Percentiles rank a stretch among this genome's conserved stretches.
Conservation (phyloP, 2,888 invertebrate genomes). For the Habrosyne pyritoides region DNA sequence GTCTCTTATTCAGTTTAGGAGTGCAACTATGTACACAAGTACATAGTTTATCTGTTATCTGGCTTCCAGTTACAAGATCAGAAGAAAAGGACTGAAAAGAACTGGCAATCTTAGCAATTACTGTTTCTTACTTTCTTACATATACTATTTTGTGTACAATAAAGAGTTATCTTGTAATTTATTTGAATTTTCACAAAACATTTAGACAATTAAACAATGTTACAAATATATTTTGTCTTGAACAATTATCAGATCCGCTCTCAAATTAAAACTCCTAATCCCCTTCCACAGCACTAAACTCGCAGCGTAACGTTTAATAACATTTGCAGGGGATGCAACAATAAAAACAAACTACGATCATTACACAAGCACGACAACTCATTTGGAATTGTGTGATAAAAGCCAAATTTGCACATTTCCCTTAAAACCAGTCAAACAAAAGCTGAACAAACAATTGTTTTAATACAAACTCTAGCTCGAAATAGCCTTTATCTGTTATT, state of each 20-base stretch:
- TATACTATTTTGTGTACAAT: too few relatives aligned
- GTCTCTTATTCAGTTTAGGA: too few relatives aligned
- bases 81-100: too few relatives aligned
- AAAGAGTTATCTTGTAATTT: too few relatives aligned
- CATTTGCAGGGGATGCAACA: neutral
- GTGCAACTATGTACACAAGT: too few relatives aligned
- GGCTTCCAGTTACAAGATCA: too few relatives aligned
- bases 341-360: conserved; percentile 5
- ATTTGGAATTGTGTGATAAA: conserved; percentile 29
- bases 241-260: neutral
- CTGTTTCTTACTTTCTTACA: too few relatives aligned
- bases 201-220: too few relatives aligned
- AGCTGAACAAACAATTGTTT: conserved; percentile 42
- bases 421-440: conserved; percentile 34
- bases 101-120: too few relatives aligned
- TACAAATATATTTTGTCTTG: too few relatives aligned
- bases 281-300: neutral
- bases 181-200: too few relatives aligned
- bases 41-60: too few relatives aligned
- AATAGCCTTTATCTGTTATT: conserved; percentile 45
- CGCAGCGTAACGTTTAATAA: neutral
- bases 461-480: conserved; percentile 35
- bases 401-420: conserved; percentile 32
- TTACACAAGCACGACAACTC: conserved; percentile 18
- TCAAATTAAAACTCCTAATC: conserved; percentile 1